Evolutionary conservation across 1,140 invertebrate species (phyloP), one percentile per base, ranked within the genome.

Genomic region (Eurytemora carolleeae): DNA sequence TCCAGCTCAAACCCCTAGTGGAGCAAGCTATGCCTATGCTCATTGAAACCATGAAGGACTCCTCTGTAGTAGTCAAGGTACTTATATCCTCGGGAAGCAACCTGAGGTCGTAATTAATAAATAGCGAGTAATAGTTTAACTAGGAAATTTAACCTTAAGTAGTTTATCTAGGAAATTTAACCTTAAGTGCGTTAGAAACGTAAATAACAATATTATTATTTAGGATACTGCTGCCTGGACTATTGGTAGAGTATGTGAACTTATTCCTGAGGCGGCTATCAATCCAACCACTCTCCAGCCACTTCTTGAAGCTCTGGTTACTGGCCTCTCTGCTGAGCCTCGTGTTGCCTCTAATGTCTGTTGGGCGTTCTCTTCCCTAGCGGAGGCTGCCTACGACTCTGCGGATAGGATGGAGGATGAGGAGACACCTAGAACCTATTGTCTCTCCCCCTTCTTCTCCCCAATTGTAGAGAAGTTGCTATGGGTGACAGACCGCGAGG

Each of bases 331-430:
- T 64, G 84, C 88, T 20, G 93, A 98, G 71, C 91, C 96, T 0
- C 76, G 94, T 24, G 95, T 99, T 0, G 93, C 96, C 17, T 82
- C 91, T 1, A 99, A 98, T 76, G 90, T 97, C n/a, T 98, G 95
- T 70, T 99, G 95, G 95, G 94, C 95, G 0, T 91, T 99, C 67
- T 93, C 87, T 53, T 91, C 90, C 59, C 75, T 99, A n/a, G 91
- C 93, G 0, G 91, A 98, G 74, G 93, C 94, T 3, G 89, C 92
- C 20, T 98, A 92, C 70, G 92, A 98, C 68, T 70, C 71, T 57
- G 80, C 79, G 1, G 65, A 69, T 22, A 83, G 80, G 0, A 79
- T 81, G 66, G 70, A 73, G 58, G 66, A 84, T n/a, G 76, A 77
- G n/a, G 76, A 78, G 3, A 84, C 90, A 64, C 94, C 93, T 0